A percentile compares a stretch with the other conserved stretches of the same genome.
These are phyloP conservation scores for Mechanitis messenoides DNA, from an alignment of 2,888 invertebrate genomes.

Conservation along the genomic window DNA sequence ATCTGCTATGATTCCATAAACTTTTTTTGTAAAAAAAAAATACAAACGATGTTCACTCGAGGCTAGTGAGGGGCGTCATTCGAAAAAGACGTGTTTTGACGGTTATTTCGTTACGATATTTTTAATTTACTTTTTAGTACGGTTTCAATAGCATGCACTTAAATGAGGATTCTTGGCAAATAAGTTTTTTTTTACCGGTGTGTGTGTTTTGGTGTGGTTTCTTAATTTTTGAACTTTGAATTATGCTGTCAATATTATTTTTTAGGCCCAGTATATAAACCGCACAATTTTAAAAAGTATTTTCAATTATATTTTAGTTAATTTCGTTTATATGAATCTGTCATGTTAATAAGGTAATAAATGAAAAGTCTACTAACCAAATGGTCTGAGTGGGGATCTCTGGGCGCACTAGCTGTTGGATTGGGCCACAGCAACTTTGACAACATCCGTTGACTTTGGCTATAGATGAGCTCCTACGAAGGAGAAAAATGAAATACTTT, in stretches of 20 bases:
- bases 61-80: slow-evolving; percentile 50
- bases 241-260: not conserved
- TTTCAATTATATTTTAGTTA: no score
- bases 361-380: slow-evolving; percentile 74
- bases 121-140: slow-evolving; percentile 29
- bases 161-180: slow-evolving; percentile 1
- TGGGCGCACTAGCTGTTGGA: slow-evolving; percentile 72
- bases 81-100: slow-evolving; percentile 61
- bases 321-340: no score
- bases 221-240: not conserved
- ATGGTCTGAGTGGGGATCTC: slow-evolving; percentile 75
- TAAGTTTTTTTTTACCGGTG: slow-evolving; percentile 10
- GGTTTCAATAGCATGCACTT: slow-evolving; percentile 2
- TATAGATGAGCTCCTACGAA: slow-evolving; percentile 77
- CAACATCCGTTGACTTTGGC: slow-evolving; percentile 76
- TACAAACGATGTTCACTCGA: slow-evolving; percentile 26
- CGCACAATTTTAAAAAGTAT: no score
- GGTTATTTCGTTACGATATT: slow-evolving; percentile 57
- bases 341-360: slow-evolving; percentile 36
- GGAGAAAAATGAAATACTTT: slow-evolving; percentile 69
- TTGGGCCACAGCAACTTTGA: slow-evolving; percentile 77
- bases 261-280: not conserved
- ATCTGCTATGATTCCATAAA: slow-evolving; percentile 70
- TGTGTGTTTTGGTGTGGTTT: slow-evolving; percentile 12
- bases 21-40: slow-evolving; percentile 51